Base-by-base conservation (phyloP, 1,140 invertebrate genomes). In the Oscheius sp. region DNA sequence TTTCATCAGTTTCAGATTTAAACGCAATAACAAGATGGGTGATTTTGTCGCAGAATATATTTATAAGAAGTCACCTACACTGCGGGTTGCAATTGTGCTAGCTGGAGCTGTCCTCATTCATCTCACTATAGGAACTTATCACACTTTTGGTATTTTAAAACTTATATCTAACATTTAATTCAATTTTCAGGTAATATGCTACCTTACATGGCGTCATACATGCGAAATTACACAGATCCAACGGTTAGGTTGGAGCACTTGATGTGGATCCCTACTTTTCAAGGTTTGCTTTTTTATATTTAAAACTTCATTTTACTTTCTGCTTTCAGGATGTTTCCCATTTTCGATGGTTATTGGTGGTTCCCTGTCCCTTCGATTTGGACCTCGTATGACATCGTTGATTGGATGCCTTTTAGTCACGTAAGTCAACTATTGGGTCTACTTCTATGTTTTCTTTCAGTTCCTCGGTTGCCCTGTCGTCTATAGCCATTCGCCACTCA, bases 121-220 rank as follows among this genome's bases (percentile, higher is more conserved):
- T 68, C 74, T 83, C 28, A 75, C 80, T 13, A 68, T 83, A 15
- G 82, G 82, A 4, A 83, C 81, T 13, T 83, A 83, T 76, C 82
- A 83, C 67, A 83, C 81, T 15, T 83, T 83, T 61, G 81, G 80
- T 82, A 36, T 45, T 49, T 46, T 66, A 28, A 20, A 10, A 58
- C 13, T 29, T 66, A n/a, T 66, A 20, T 49, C 10, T 3, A 15
- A 28, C 3, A n/a, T 23, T 58, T 66, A 52, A 7, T 18, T 10
- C 46, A 20, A 68, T 55, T 42, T 78, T 49, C 36, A 81, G 80
- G 81, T 2, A 83, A 83, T 46, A 84, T 84, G 80, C 70, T 82
- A 20, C 83, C 83, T 10, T 84, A 83, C 36, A 83, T 83, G 80
- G 81, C 81, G 7, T 83, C 80, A n/a, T 83, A 84, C 35, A 82